Evolutionary conservation across 2,888 invertebrate species (phyloP).

Genomic region (Chrysopilus asiliformis): DNA sequence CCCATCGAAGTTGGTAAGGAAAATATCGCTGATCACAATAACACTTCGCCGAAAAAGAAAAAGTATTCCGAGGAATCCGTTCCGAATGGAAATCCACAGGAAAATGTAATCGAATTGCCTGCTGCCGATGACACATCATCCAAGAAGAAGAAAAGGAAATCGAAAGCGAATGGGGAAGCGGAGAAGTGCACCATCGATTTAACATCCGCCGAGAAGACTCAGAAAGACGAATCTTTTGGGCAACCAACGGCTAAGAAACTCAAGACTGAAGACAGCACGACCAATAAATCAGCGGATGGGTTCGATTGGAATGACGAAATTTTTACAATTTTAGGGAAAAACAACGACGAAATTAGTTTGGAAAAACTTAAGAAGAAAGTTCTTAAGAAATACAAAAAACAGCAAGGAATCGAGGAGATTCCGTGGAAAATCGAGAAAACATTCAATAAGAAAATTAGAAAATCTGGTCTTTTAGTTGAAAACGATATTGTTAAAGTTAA

Average conservation of each 20-base stretch:
- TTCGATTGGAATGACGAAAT: slow-evolving; percentile 13
- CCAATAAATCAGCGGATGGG: neutral
- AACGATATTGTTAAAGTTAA: slow-evolving; percentile 43
- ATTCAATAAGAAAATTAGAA: slow-evolving; percentile 57
- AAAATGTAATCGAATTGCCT: neutral
- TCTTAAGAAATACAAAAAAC: slow-evolving; percentile 43
- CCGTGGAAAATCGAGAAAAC: slow-evolving; percentile 53
- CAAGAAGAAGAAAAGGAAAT: slow-evolving; percentile 1
- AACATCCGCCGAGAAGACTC: neutral
- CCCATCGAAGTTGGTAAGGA: slow-evolving; percentile 20
- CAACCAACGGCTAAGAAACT: slow-evolving; percentile 27
- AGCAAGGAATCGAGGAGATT: slow-evolving; percentile 34
- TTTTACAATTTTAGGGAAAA: slow-evolving; percentile 7
- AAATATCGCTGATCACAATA: neutral
- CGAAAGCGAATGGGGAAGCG: neutral
- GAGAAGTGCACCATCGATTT: neutral
- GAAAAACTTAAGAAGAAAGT: slow-evolving; percentile 68
- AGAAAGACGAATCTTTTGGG: neutral
- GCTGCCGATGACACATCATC: neutral
- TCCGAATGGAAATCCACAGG: neutral
- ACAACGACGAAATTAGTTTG: slow-evolving; percentile 49
- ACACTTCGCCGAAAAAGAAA: too few relatives aligned
- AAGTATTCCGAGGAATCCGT: too few relatives aligned
- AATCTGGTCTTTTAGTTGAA: slow-evolving; percentile 48
- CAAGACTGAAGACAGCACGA: slow-evolving; percentile 31